phyloP scores from a whole-genome alignment of 2,113 vertebrate genomes.

The Probosciger aterrimus region DNA sequence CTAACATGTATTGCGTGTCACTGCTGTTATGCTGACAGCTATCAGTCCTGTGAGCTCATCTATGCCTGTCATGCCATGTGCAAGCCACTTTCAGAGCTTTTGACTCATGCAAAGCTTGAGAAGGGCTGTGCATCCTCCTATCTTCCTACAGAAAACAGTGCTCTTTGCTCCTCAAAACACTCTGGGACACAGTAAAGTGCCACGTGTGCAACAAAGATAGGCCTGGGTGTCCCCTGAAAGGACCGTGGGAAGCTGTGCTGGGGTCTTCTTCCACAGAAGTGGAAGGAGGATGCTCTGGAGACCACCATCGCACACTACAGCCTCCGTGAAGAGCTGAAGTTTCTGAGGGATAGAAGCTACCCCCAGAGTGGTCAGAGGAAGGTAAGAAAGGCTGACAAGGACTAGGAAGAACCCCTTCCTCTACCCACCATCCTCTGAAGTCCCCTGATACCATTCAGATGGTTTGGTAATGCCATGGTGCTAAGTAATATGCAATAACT shows the following conservation, averaged over 20 bases:
- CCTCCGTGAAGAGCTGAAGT: not conserved
- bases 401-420: not conserved
- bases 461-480: not conserved
- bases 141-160: not conserved
- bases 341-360: not conserved
- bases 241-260: fast-evolving
- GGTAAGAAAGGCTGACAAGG: not conserved
- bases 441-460: not conserved
- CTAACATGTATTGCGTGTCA: not conserved
- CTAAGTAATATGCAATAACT: not conserved
- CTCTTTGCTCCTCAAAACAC: not conserved
- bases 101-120: not conserved
- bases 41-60: not conserved
- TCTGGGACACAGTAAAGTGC: not conserved
- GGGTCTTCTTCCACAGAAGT: not conserved
- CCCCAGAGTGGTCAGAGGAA: not conserved
- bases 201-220: fast-evolving
- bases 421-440: not conserved
- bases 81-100: not conserved
- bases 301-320: not conserved
- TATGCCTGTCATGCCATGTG: not conserved
- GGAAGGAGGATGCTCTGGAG: not conserved
- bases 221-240: not conserved
- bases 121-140: not conserved
- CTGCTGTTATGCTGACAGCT: not conserved